Conservation (phyloP, 2,113 vertebrate species). For the Noturus placidus region DNA sequence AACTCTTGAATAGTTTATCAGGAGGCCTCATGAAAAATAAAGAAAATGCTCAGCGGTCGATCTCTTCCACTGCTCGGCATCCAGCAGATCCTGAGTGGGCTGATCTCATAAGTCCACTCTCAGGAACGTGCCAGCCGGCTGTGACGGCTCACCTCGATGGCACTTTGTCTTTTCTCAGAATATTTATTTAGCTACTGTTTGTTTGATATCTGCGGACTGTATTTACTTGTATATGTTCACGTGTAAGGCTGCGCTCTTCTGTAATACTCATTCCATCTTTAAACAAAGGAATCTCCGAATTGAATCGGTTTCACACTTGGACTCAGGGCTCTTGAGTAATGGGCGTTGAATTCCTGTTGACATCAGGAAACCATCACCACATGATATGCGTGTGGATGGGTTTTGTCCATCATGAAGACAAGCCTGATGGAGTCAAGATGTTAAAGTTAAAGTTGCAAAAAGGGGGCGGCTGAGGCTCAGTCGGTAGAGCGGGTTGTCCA, state of each 20-base stretch:
- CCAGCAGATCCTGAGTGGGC: background rate
- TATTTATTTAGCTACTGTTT: slow-evolving; percentile 60
- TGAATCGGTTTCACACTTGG: slow-evolving; percentile 35
- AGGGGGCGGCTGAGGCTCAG: too few relatives aligned
- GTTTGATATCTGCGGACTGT: slow-evolving; percentile 40
- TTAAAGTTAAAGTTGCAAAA: slow-evolving; percentile 30
- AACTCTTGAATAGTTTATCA: slow-evolving; percentile 53
- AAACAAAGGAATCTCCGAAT: slow-evolving; percentile 22
- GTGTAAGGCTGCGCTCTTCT: slow-evolving; percentile 18
- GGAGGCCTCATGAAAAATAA: slow-evolving; percentile 29
- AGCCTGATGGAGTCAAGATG: slow-evolving; percentile 46
- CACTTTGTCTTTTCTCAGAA: slow-evolving; percentile 73
- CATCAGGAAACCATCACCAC: slow-evolving; percentile 40
- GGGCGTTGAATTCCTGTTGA: slow-evolving; percentile 52
- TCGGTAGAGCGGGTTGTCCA: too few relatives aligned
- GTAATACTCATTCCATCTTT: background rate
- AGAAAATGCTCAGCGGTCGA: slow-evolving; percentile 29
- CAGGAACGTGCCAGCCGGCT: background rate
- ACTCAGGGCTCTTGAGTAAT: slow-evolving; percentile 52
- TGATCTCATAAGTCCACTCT: background rate
- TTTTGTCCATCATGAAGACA: slow-evolving; percentile 48
- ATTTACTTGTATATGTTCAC: slow-evolving; percentile 46
- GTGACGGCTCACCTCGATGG: slow-evolving; percentile 68
- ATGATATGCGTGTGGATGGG: slow-evolving; percentile 27
- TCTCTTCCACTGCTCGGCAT: background rate